Conservation (phyloP, 2,113 vertebrate genomes). For the Mirounga angustirostris region DNA sequence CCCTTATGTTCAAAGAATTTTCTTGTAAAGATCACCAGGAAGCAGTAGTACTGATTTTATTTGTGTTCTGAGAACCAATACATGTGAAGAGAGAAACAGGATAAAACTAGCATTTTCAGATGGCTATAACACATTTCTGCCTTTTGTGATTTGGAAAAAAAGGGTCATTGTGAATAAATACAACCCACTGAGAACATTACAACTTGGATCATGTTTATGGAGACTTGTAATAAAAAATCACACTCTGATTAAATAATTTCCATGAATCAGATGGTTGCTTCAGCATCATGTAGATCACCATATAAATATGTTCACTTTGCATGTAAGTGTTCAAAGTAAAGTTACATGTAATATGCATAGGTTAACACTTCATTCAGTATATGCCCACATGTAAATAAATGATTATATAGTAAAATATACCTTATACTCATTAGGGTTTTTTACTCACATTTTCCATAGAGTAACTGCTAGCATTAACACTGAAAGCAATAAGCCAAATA, state of each 20-base stretch:
- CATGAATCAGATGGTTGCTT: neutral
- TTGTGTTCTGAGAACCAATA: conserved; percentile 4
- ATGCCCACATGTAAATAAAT: neutral
- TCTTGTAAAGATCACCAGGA: neutral
- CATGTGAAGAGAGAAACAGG: neutral
- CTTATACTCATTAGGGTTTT: neutral
- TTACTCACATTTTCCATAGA: neutral
- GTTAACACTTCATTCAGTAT: neutral
- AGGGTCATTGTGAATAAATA: neutral
- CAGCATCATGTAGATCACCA: neutral
- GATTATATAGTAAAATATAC: neutral
- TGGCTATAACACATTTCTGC: neutral
- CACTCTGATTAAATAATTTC: neutral
- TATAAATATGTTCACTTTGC: neutral
- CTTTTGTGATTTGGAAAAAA: neutral
- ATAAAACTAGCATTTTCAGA: neutral
- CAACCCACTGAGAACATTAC: neutral
- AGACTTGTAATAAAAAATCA: conserved; percentile 25
- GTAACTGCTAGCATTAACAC: neutral
- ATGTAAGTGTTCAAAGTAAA: neutral
- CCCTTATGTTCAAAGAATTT: conserved; percentile 19
- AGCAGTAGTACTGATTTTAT: neutral
- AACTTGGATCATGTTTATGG: neutral
- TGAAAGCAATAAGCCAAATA: neutral
- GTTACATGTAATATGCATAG: neutral